Conservation (phyloP, 2,797 vertebrate genomes). For the Luscinia luscinia region DNA sequence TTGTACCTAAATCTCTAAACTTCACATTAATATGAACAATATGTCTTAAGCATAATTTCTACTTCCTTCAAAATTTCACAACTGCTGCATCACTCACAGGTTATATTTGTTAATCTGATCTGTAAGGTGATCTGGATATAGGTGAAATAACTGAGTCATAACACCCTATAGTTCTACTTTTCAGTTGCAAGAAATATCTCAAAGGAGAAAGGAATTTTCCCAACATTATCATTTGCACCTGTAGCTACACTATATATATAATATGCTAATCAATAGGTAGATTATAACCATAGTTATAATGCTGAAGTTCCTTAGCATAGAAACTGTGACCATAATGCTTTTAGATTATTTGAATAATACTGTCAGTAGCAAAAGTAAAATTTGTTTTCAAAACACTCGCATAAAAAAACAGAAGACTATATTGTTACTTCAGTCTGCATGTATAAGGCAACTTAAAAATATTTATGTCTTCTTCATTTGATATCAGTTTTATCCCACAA, state of each 20-base stretch:
- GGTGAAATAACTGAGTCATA: not conserved
- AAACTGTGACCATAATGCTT: not conserved
- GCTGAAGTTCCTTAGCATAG: not conserved
- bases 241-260: not conserved
- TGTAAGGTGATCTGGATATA: not conserved
- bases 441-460: not conserved
- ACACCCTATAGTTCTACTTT: not conserved
- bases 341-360: not conserved
- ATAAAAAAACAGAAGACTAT: not conserved
- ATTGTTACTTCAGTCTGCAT: not conserved
- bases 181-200: not conserved
- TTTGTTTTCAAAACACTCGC: not conserved
- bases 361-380: not conserved
- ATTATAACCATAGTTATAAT: not conserved
- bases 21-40: not conserved
- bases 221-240: not conserved
- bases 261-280: not conserved
- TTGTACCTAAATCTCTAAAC: not conserved
- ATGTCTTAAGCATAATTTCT: not conserved
- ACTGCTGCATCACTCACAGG: not conserved
- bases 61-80: not conserved
- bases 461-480: not conserved
- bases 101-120: not conserved
- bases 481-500: not conserved
- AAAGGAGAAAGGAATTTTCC: not conserved